Evolutionary conservation across 1,140 invertebrate genomes (phyloP), one percentile per base, ranked within the genome.

Genomic region (Eciton burchellii): DNA sequence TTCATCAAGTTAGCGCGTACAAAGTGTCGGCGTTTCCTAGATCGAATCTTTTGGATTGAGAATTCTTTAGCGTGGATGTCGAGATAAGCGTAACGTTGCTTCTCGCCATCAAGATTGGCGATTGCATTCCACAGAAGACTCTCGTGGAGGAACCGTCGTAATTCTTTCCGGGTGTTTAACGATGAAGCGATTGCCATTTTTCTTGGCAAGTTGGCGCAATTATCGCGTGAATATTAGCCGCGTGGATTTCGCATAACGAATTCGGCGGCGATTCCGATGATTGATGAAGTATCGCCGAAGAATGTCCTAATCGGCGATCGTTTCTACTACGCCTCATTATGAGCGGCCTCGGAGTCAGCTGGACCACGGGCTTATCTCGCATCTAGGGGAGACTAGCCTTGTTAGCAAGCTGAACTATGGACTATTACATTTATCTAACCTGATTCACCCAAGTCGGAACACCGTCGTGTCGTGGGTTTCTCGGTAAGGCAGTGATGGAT

Each of bases 381-480:
- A 91, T 91, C 90, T 90, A 77, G 63, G 71, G 83, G 82, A 86
- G 72, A 71, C 83, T 86, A 90, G 86, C 84, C 89, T 90, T 91
- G 90, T 91, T 91, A 91, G 90, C 90, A 91, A 91, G 90, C 89
- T 87, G 88, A 90, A 90, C 89, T 90, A 89, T 88, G 89, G 87
- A 90, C 87, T 90, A 91, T 91, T 90, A 91, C 90, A 91, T 90
- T 90, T 85, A 90, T 91, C 89, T 90, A 81, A 88, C 86, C 84
- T 79, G 88, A 86, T 90, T 82, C 87, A 76, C 81, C 71, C 54
- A 89, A 87, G 82, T 82, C 73, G 60, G 81, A 82, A 84, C 77
- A 86, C 62, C 66, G 84, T 76, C 83, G 88, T 79, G 81, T 76
- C 81, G 85, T 82, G 59, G 86, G 59, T 84, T 88, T 88, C 84